A percentile compares a stretch with the other conserved stretches of the same genome.
Evolutionary conservation across 1,140 invertebrate species (phyloP).

Genomic region (Leptestheria dahalacensis): DNA sequence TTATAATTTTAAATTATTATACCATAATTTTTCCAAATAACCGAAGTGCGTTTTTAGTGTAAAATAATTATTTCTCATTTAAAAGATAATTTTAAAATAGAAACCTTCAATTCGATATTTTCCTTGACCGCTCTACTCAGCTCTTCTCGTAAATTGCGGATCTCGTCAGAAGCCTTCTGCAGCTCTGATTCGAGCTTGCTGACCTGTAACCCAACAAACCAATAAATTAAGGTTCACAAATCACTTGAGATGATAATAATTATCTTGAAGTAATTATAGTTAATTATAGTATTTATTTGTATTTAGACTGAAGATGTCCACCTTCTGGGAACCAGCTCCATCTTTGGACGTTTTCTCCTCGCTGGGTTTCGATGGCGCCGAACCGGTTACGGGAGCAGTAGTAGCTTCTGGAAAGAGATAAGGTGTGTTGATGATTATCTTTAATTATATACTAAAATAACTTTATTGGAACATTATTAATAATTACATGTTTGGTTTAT

Average conservation of each 20-base stretch:
- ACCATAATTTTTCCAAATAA: too few species aligned
- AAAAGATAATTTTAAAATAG: background rate
- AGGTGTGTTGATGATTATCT: too few species aligned
- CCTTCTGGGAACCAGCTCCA: background rate
- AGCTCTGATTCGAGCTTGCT: slow-evolving; percentile 35
- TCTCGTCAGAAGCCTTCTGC: slow-evolving; percentile 50
- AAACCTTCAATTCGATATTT: slow-evolving; percentile 61
- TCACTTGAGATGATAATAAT: too few species aligned
- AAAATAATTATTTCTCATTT: background rate
- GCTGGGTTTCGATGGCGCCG: slow-evolving; percentile 11
- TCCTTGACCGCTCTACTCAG: slow-evolving; percentile 60
- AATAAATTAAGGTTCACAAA: too few species aligned
- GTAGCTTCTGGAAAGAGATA: background rate
- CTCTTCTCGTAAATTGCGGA: slow-evolving; percentile 54
- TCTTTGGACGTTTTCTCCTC: slow-evolving; percentile 9
- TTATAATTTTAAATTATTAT: too few species aligned
- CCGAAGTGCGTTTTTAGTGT: too few species aligned
- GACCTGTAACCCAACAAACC: slow-evolving; percentile 1
- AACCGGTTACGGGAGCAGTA: background rate
- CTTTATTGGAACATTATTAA: background rate
- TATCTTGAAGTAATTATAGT: too few species aligned
- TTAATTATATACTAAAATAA: too few species aligned
- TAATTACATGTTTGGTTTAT: background rate
- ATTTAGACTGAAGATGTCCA: too few species aligned
- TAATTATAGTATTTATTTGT: too few species aligned